Percentiles rank a stretch among this genome's conserved stretches.
These are phyloP conservation scores for Habroteleia sp. DNA, from an alignment of 2,888 invertebrate genomes.

Conservation along the genomic window DNA sequence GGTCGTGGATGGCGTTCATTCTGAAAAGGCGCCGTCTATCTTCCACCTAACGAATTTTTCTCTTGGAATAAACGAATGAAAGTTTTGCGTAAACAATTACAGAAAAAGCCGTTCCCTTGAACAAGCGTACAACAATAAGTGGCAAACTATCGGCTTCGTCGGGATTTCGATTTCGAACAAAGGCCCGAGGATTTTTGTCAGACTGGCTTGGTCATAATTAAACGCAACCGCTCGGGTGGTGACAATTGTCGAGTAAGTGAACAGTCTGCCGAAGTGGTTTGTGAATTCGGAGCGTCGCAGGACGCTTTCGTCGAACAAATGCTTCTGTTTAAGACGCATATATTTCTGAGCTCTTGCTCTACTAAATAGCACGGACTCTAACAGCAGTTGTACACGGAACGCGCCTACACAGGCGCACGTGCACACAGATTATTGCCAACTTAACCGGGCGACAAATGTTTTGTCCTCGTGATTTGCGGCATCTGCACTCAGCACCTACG, in stretches of 20 bases:
- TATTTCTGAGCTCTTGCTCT: constrained; percentile 51
- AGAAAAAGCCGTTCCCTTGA: constrained; percentile 18
- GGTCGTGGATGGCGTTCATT: not conserved
- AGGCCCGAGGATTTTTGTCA: constrained; percentile 20
- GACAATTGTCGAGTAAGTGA: constrained; percentile 35
- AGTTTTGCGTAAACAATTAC: constrained; percentile 34
- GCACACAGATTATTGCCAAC: constrained; percentile 68
- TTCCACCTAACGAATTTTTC: constrained; percentile 18
- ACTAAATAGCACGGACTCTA: constrained; percentile 53
- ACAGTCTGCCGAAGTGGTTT: constrained; percentile 26
- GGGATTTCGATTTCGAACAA: constrained; percentile 9
- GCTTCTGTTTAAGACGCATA: constrained; percentile 57
- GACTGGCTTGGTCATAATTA: constrained; percentile 29
- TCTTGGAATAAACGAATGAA: constrained; percentile 15
- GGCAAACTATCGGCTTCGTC: constrained; percentile 15
- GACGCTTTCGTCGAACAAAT: constrained; percentile 20
- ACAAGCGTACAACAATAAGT: constrained; percentile 1
- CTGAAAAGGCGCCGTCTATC: not conserved
- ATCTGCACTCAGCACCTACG: constrained; percentile 77
- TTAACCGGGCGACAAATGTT: constrained; percentile 76
- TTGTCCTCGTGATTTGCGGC: constrained; percentile 79
- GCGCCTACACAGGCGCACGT: constrained; percentile 41
- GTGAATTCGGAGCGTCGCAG: constrained; percentile 24
- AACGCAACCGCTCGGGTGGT: constrained; percentile 22
- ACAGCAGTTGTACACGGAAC: constrained; percentile 19